Percentiles rank a stretch among this genome's conserved stretches.
Evolutionary conservation across 1,140 invertebrate genomes (phyloP).

Genomic region (Diuraphis noxia): DNA sequence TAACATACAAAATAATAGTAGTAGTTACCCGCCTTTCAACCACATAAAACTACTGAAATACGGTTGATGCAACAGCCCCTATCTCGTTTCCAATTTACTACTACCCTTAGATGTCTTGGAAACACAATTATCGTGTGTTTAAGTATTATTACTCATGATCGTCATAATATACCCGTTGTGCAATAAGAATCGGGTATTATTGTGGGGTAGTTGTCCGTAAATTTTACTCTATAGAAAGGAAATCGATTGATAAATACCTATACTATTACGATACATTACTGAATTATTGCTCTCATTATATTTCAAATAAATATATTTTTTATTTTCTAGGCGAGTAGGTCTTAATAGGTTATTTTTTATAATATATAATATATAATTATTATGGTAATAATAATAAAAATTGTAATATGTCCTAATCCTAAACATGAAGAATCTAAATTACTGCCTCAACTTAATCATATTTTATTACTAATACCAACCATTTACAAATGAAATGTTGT

Average conservation of each 20-base stretch:
- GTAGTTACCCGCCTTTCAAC: not conserved
- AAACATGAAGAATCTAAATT: too few relatives aligned
- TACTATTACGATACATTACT: not conserved
- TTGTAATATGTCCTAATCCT: too few relatives aligned
- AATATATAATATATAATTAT: too few relatives aligned
- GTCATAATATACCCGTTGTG: not conserved
- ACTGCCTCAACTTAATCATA: not conserved
- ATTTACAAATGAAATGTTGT: too few relatives aligned
- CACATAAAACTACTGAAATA: not conserved
- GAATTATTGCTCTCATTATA: not conserved
- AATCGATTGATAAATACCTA: not conserved
- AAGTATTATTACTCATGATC: not conserved
- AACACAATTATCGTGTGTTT: slow-evolving; percentile 4
- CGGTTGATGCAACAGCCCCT: not conserved
- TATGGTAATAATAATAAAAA: too few relatives aligned
- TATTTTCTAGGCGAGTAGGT: not conserved
- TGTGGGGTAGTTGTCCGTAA: not conserved
- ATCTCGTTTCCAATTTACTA: not conserved
- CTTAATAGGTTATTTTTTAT: too few relatives aligned
- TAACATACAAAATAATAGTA: not conserved
- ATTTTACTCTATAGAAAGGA: not conserved
- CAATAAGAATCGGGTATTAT: not conserved
- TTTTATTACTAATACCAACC: not conserved
- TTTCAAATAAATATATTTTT: not conserved
- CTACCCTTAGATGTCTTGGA: not conserved